Base-by-base conservation (phyloP, 2,113 vertebrate genomes). In the Psophia crepitans region DNA sequence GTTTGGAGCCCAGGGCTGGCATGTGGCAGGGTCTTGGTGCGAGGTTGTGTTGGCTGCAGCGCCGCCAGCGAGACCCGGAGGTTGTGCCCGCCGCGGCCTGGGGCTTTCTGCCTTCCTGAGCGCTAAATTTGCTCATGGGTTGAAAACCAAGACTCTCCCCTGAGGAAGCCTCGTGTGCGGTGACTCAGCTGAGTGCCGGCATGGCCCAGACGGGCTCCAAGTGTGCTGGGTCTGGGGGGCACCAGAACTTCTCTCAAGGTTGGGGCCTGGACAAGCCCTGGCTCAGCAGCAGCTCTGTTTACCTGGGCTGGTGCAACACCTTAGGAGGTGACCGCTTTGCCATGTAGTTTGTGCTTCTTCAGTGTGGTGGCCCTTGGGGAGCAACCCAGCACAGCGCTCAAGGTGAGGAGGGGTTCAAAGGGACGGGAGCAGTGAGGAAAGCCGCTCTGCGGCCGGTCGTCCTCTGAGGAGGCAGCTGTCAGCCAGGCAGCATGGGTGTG, bases 251-350 rank as follows among this genome's bases (percentile, higher is more conserved):
- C 33, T 26, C 63, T 82, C 77, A 37, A 53, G 93, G 91, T 21
- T 79, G 91, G 77, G 80, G 28, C 63, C 43, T 43, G 60, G 85
- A 86, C n/a, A 23, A 74, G 33, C 32, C 56, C 94, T 95, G 93
- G 61, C 39, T 68, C 90, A 83, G 90, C 90, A 91, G 80, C 57
- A 48, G 89, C 85, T 96, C 93, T 24, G 54, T 79, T 95, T 66
- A 32, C 70, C 33, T 24, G 82, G 94, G 83, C 32, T 84, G 60
- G 21, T 53, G 56, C 43, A 32, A 35, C 57, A 54, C 78, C 69
- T 70, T 11, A 14, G 56, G 41, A 66, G 46, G 51, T 13, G 76
- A 86, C 17, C 41, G n/a, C 58, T 33, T 43, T 3, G 3, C 7
- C 2, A 0, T 27, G 18, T 8, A 2, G 30, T 27, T 73, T 8